These are phyloP conservation scores for Myiagra hebetior DNA, from an alignment of 2,113 vertebrate species.

Conservation along the genomic window DNA sequence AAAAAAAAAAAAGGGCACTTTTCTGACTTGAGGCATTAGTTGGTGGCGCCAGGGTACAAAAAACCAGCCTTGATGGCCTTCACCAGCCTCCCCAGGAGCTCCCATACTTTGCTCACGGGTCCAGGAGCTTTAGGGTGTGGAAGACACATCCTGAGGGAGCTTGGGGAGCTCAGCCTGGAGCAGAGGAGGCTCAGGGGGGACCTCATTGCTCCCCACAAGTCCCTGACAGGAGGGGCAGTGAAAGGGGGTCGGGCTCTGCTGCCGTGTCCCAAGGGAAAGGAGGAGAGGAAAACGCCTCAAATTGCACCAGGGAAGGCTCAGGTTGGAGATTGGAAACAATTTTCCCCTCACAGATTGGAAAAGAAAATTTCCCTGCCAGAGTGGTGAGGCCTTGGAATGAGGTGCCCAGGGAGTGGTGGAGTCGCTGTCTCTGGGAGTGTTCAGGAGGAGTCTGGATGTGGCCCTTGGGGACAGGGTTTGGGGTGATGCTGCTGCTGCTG, in stretches of 20 bases:
- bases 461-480: neutral
- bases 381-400: neutral
- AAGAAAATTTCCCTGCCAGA: neutral
- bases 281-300: neutral
- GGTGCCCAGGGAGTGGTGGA: neutral
- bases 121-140: neutral
- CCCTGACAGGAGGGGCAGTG: neutral
- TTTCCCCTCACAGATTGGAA: too few species aligned
- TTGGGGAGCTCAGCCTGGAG: neutral
- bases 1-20: too few species aligned
- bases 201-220: neutral
- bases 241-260: neutral
- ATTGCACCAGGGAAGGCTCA: rapidly evolving
- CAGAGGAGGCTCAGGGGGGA: neutral
- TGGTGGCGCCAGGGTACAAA: neutral
- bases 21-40: neutral
- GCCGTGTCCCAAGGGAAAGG: neutral
- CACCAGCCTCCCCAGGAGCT: neutral
- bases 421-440: rapidly evolving
- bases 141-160: neutral
- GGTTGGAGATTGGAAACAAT: rapidly evolving
- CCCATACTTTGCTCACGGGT: neutral
- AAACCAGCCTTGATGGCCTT: neutral
- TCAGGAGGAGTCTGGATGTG: neutral
- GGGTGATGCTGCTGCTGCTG: neutral